phyloP scores from a whole-genome alignment of 1,140 invertebrate species.

The Diorhabda carinulata region DNA sequence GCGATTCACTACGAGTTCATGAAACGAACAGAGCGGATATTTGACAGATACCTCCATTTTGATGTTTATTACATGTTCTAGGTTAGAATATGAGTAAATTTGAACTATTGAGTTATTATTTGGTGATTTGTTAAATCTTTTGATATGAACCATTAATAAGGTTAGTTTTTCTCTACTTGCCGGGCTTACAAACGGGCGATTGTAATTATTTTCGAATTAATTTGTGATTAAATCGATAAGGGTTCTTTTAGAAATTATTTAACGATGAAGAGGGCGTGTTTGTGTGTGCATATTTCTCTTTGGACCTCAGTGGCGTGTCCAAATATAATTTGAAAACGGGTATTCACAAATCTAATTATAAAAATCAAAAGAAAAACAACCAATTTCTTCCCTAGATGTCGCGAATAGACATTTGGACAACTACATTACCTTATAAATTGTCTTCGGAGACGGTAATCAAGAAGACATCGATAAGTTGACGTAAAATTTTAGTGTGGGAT shows the following conservation, averaged over 20 bases:
- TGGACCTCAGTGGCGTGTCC: no score
- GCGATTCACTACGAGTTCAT: no score
- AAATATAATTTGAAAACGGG: no score
- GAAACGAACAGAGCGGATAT: no score
- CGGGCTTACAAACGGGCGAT: neutral
- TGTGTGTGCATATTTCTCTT: neutral
- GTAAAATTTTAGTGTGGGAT: no score
- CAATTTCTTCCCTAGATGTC: no score
- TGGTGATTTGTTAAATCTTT: slow-evolving; percentile 9
- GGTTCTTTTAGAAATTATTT: slow-evolving; percentile 8
- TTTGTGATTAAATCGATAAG: slow-evolving; percentile 12
- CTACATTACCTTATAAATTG: no score
- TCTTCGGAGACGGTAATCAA: no score
- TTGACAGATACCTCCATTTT: neutral
- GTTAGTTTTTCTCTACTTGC: neutral
- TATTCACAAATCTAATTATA: no score
- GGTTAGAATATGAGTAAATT: neutral
- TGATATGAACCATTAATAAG: slow-evolving; percentile 11
- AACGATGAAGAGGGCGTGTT: neutral
- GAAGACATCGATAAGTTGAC: no score
- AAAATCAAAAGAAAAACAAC: no score
- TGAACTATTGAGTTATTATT: slow-evolving; percentile 28
- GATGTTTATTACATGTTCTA: neutral
- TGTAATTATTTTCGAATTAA: slow-evolving; percentile 19
- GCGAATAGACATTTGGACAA: no score